Base-by-base conservation (phyloP, 1,140 invertebrate genomes). In the Nasonia giraulti region DNA sequence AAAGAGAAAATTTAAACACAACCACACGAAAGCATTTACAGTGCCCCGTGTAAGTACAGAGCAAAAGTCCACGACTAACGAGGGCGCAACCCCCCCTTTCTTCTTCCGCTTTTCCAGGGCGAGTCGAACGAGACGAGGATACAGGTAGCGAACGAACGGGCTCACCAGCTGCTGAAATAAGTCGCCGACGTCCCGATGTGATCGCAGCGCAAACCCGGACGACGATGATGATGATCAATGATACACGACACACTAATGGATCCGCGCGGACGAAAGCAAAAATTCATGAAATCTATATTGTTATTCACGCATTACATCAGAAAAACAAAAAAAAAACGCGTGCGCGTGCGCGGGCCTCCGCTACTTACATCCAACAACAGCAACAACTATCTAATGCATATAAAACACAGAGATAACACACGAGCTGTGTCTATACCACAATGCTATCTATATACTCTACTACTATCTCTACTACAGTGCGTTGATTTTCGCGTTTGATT, bases 61-160 rank as follows among this genome's bases (percentile, higher is more conserved):
- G 62, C 37, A 84, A 73, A 75, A 80, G 68, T 84, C 83, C 86
- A 86, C 31, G 77, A 79, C 55, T 66, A 66, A 66, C 77, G 50
- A 40, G n/a, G 33, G 20, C 47, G 10, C 20, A 82, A 27, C 71
- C 37, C 37, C 89, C 87, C 88, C 90, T 89, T 90, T 87, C 91
- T 91, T 90, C 90, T 89, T 89, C 87, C 85, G 88, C 88, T 89
- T 89, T 91, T 91, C 84, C 94, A 96, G 96, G 96, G 95, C 89
- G 95, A 96, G 88, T 96, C 96, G 93, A 97, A 97, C 94, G 96
- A 96, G 93, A 96, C 96, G 85, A 95, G 96, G 93, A 96, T 97
- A 93, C 95, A 95, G 85, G 95, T 96, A 90, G 96, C 96, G 87
- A 97, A 97, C 93, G 96, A 96, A 91, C 94, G 96, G 89, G 96